Conservation (phyloP, 2,113 vertebrate genomes). For the Upupa epops region DNA sequence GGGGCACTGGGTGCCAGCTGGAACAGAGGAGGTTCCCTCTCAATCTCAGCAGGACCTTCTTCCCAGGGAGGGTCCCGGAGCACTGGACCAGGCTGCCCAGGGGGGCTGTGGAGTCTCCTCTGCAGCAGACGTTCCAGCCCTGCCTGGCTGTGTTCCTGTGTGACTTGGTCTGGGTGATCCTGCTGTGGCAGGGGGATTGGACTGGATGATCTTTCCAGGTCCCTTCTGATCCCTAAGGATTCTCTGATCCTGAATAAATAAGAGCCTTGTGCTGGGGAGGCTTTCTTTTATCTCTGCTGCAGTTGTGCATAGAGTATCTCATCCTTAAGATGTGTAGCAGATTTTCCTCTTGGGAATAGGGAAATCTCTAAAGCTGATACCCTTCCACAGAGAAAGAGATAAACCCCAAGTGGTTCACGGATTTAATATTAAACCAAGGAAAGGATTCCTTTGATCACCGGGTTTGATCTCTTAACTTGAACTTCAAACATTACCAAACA, state of each 20-base stretch:
- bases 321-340: slow-evolving; percentile 16
- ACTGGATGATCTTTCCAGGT: too few species aligned
- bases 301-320: neutral
- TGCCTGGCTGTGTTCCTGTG: too few species aligned
- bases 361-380: neutral
- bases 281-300: slow-evolving; percentile 36
- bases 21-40: too few species aligned
- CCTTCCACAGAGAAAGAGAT: neutral
- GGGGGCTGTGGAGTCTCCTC: too few species aligned
- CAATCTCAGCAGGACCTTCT: too few species aligned
- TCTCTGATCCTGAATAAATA: slow-evolving; percentile 7
- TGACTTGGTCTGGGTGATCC: too few species aligned
- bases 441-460: slow-evolving; percentile 48
- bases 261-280: neutral
- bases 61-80: too few species aligned
- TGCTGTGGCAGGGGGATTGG: too few species aligned
- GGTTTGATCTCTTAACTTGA: slow-evolving; percentile 43
- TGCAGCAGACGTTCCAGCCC: too few species aligned
- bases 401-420: neutral
- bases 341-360: slow-evolving; percentile 14
- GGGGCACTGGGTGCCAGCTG: too few species aligned
- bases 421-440: slow-evolving; percentile 55
- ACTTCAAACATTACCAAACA: slow-evolving; percentile 47
- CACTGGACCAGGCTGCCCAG: too few species aligned
- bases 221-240: too few species aligned